phyloP scores from a whole-genome alignment of 2,888 invertebrate species.

The Thera obeliscata region DNA sequence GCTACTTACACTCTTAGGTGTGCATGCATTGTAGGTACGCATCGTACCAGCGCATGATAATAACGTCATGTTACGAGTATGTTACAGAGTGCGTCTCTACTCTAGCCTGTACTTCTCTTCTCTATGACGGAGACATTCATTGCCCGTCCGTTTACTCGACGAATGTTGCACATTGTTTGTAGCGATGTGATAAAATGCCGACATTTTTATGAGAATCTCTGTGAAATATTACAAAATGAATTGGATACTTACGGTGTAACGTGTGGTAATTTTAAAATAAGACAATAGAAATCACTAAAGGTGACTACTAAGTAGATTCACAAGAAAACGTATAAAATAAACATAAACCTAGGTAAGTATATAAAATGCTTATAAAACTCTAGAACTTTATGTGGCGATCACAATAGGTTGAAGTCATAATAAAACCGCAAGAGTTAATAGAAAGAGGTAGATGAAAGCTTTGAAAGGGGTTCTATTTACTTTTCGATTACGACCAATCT shows the following conservation, averaged over 20 bases:
- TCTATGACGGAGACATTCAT: slow-evolving; percentile 10
- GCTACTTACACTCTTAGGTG: too few relatives aligned
- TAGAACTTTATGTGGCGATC: too few relatives aligned
- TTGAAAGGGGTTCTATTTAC: background rate
- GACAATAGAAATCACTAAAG: background rate
- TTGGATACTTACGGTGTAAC: slow-evolving; percentile 12
- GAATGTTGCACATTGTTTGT: slow-evolving; percentile 35
- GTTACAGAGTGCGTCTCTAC: slow-evolving; percentile 19
- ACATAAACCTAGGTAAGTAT: background rate
- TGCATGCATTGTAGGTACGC: too few relatives aligned
- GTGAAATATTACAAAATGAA: slow-evolving; percentile 27
- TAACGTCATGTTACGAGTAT: background rate
- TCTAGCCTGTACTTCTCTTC: background rate
- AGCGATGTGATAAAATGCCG: slow-evolving; percentile 32
- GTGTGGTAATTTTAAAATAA: slow-evolving; percentile 1
- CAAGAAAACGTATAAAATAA: background rate
- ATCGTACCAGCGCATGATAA: too few relatives aligned
- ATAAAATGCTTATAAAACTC: too few relatives aligned
- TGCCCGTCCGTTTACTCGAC: slow-evolving; percentile 27
- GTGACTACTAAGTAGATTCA: background rate
- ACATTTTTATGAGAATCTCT: slow-evolving; percentile 33
- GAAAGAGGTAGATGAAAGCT: too few relatives aligned
- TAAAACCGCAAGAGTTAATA: too few relatives aligned
- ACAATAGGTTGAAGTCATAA: too few relatives aligned
- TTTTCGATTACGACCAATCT: background rate